These are phyloP conservation scores for Rallus crepitans DNA, from an alignment of 2,797 vertebrate genomes.

Conservation along the genomic window DNA sequence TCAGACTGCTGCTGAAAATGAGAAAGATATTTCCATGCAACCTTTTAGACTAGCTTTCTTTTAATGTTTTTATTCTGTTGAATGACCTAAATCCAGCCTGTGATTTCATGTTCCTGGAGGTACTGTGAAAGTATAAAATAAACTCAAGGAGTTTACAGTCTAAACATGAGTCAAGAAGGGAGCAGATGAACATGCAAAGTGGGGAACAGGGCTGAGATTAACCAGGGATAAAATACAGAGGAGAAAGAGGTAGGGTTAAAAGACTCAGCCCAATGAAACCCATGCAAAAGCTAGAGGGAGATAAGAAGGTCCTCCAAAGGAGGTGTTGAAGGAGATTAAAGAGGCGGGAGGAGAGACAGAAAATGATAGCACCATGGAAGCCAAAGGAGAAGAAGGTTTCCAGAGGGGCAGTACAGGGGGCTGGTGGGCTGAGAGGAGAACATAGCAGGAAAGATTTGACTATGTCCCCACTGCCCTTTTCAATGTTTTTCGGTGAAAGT, in stretches of 20 bases:
- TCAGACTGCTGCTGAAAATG: background rate
- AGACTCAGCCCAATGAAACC: background rate
- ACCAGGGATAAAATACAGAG: slow-evolving; percentile 39
- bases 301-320: slow-evolving; percentile 62
- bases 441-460: background rate
- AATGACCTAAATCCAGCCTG: slow-evolving; percentile 1
- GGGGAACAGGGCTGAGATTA: background rate
- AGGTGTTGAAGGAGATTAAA: slow-evolving; percentile 40
- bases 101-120: slow-evolving; percentile 19
- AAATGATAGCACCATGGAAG: slow-evolving; percentile 35
- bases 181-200: slow-evolving; percentile 12
- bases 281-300: slow-evolving; percentile 35
- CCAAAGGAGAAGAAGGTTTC: slow-evolving; percentile 39
- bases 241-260: slow-evolving; percentile 48
- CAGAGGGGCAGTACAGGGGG: background rate
- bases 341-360: slow-evolving; percentile 45
- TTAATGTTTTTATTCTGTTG: slow-evolving; percentile 20
- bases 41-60: slow-evolving; percentile 1
- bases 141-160: background rate
- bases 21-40: slow-evolving; percentile 12
- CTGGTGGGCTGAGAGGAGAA: background rate
- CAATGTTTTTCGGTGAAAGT: background rate
- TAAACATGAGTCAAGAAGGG: slow-evolving; percentile 22
- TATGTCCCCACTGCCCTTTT: background rate
- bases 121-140: slow-evolving; percentile 14